Conservation (phyloP, 2,888 invertebrate genomes). For the Cotesia congregata region DNA sequence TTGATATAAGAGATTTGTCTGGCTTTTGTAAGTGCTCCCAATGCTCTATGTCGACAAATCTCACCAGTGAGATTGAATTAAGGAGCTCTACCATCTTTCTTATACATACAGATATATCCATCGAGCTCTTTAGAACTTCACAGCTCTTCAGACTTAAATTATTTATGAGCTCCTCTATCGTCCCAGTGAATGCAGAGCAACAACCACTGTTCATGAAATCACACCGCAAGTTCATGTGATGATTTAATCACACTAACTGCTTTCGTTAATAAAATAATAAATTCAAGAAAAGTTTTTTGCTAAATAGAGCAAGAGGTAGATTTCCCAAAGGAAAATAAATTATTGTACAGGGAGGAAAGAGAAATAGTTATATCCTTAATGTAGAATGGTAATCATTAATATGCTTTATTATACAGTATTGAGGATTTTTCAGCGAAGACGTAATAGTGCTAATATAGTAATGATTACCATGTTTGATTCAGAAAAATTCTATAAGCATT, state of each 20-base stretch:
- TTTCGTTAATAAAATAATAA: not conserved
- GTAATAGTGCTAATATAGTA: too few species aligned
- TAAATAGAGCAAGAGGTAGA: too few species aligned
- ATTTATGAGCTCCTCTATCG: not conserved
- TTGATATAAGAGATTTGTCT: not conserved
- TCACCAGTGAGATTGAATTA: not conserved
- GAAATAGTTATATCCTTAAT: too few species aligned
- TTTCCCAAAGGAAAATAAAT: too few species aligned
- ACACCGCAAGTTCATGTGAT: not conserved
- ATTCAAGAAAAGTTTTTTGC: not conserved
- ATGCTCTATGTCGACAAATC: not conserved
- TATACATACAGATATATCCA: not conserved
- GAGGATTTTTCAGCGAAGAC: too few species aligned
- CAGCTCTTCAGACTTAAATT: not conserved
- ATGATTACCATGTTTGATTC: too few species aligned
- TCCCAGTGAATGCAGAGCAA: not conserved
- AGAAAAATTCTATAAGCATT: too few species aligned
- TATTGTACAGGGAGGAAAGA: too few species aligned
- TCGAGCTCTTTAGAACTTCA: not conserved
- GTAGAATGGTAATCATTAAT: too few species aligned
- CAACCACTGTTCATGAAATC: not conserved
- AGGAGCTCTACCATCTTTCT: not conserved
- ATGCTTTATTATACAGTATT: too few species aligned
- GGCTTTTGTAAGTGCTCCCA: constrained; percentile 1
- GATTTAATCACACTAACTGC: not conserved